Base-by-base conservation (phyloP, 2,888 invertebrate species). In the Stenodera caucasica region DNA sequence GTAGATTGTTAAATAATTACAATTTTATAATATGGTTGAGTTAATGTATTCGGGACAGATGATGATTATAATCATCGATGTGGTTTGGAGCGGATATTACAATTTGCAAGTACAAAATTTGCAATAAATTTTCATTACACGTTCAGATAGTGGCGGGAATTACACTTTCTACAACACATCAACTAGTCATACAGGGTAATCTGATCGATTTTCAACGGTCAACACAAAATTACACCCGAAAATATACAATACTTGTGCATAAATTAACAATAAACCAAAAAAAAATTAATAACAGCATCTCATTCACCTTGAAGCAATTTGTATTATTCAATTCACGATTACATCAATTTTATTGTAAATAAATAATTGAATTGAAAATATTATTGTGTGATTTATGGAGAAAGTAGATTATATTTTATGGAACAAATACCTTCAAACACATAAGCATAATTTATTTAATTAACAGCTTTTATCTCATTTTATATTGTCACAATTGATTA, bases 401-500 rank as follows among this genome's bases (percentile, higher is more conserved):
- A 40, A 18, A 40, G 40, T 40, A 9, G 37, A 37, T 37, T 37
- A 18, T 30, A 2, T 18, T 18, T 8, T 18, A 33, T 33, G n/a
- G 11, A 61, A 55, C 55, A 61, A 61, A 59, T 33, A 53, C 49
- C 40, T 54, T 63, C 66, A 62, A 72, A 72, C 74, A 74, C 72
- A 73, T 74, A 75, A 76, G 76, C 76, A 70, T 74, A 72, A 72
- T 72, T 77, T 74, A 74, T 73, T 76, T 74, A 70, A 74, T 74
- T 73, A 76, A 76, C 75, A 75, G 72, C 72, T 74, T 71, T 70
- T 67, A 68, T 69, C 70, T 67, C 66, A 65, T 72, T 75, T 73
- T 73, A 77, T 78, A 78, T 78, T 78, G 78, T 78, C 78, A 77
- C 75, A 77, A 76, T 70, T 77, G 77, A 77, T 78, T 78, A 40